Percentiles rank a stretch among this genome's conserved stretches.
These are phyloP conservation scores for Mystacornis crossleyi DNA, from an alignment of 2,113 vertebrate genomes.

Conservation along the genomic window DNA sequence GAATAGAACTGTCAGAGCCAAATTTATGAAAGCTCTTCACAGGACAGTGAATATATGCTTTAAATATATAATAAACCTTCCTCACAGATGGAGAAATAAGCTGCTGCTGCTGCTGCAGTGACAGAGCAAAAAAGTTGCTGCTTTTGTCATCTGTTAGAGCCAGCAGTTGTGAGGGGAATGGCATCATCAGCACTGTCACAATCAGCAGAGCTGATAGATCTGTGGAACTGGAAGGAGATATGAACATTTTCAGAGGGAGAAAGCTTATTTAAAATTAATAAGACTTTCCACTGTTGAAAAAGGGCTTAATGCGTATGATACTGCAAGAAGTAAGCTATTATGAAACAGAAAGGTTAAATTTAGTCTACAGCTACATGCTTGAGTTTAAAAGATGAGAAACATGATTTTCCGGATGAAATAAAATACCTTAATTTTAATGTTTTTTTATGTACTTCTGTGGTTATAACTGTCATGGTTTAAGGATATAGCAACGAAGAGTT, in stretches of 20 bases:
- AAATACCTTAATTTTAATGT: not conserved
- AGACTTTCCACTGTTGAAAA: not conserved
- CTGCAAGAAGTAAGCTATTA: not conserved
- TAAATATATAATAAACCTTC: conserved; percentile 57
- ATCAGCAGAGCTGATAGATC: not conserved
- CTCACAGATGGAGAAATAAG: not conserved
- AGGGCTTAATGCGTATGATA: not conserved
- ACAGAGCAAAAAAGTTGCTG: conserved; percentile 13
- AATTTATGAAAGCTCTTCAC: conserved; percentile 55
- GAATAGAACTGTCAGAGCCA: conserved; percentile 33
- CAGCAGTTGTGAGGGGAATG: not conserved
- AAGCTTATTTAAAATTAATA: conserved; percentile 19
- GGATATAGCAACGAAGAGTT: not conserved
- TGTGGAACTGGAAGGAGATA: not conserved
- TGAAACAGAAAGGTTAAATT: not conserved
- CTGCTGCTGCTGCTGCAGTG: not conserved
- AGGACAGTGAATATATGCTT: conserved; percentile 2
- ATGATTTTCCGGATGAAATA: not conserved
- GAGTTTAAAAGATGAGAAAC: not conserved
- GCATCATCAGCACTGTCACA: not conserved
- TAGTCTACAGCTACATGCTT: not conserved
- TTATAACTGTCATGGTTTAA: not conserved
- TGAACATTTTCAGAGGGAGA: not conserved
- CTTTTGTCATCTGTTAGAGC: conserved; percentile 17
- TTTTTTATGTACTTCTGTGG: not conserved